A percentile compares a stretch with the other conserved stretches of the same genome.
These are phyloP conservation scores for Caenorhabditis sp. DNA, from an alignment of 2,888 invertebrate genomes.

Conservation along the genomic window DNA sequence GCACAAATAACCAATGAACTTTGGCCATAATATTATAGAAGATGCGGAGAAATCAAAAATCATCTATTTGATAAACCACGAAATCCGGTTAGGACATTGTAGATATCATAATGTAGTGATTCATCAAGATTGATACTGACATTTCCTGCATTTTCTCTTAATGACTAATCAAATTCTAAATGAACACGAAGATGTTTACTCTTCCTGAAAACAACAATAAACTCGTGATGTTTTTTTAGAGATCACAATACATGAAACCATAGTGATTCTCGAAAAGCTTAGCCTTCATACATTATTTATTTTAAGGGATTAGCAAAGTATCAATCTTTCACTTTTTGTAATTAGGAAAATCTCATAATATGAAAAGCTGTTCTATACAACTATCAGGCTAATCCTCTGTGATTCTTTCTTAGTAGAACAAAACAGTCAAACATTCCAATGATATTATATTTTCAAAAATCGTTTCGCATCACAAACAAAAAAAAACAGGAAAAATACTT, in stretches of 20 bases:
- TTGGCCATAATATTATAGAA: background rate
- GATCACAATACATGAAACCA: too few relatives aligned
- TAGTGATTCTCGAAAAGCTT: too few relatives aligned
- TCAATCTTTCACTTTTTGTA: too few relatives aligned
- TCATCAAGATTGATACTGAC: background rate
- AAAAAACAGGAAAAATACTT: background rate
- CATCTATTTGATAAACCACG: background rate
- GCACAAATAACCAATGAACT: background rate
- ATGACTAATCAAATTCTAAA: background rate
- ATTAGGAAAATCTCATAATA: too few relatives aligned
- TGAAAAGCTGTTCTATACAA: too few relatives aligned
- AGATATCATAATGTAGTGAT: background rate
- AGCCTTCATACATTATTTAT: too few relatives aligned
- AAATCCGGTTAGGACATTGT: background rate
- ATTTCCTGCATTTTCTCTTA: background rate
- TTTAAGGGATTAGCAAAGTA: too few relatives aligned
- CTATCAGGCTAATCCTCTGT: too few relatives aligned
- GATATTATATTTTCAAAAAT: background rate
- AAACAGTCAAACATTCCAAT: too few relatives aligned
- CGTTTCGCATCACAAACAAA: background rate
- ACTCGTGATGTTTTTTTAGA: background rate
- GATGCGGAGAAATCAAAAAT: background rate
- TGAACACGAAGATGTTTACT: too few relatives aligned
- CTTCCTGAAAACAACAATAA: too few relatives aligned
- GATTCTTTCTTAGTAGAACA: too few relatives aligned